phyloP scores from a whole-genome alignment of 2,797 vertebrate genomes.

The Girardinus metallicus region DNA sequence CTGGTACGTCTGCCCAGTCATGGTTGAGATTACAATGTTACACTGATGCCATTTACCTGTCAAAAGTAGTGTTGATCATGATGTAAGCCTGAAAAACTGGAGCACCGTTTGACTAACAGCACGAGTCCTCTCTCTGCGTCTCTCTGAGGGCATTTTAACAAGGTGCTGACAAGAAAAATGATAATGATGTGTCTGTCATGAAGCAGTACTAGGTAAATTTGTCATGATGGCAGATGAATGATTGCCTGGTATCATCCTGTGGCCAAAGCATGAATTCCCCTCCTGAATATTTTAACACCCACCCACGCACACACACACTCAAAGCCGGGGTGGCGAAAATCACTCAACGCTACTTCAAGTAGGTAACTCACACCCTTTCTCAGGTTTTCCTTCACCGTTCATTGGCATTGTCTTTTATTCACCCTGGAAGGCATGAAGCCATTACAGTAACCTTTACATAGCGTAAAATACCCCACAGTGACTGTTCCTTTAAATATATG shows the following conservation, averaged over 20 bases:
- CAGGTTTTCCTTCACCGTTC: slow-evolving; percentile 50
- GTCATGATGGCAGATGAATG: slow-evolving; percentile 76
- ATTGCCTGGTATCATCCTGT: slow-evolving; percentile 66
- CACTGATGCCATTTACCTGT: slow-evolving; percentile 27
- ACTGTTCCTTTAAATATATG: slow-evolving; percentile 54
- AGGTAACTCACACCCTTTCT: slow-evolving; percentile 49
- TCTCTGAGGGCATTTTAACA: slow-evolving; percentile 72
- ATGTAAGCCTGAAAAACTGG: slow-evolving; percentile 32
- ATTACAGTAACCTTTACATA: slow-evolving; percentile 63
- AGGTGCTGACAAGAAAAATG: slow-evolving; percentile 81
- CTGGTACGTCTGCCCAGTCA: not conserved
- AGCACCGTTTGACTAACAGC: slow-evolving; percentile 37
- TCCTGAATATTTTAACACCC: slow-evolving; percentile 43
- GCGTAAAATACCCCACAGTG: slow-evolving; percentile 38
- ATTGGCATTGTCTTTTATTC: slow-evolving; percentile 47
- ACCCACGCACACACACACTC: slow-evolving; percentile 8
- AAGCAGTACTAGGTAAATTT: slow-evolving; percentile 69
- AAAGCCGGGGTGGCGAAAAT: slow-evolving; percentile 28
- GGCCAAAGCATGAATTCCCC: slow-evolving; percentile 64
- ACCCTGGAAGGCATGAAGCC: slow-evolving; percentile 30
- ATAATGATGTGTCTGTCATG: slow-evolving; percentile 79
- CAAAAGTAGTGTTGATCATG: slow-evolving; percentile 25
- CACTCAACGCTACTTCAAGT: slow-evolving; percentile 37
- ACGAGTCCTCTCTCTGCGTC: slow-evolving; percentile 20
- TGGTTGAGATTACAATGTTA: slow-evolving; percentile 11